A percentile compares a stretch with the other conserved stretches of the same genome.
These are phyloP conservation scores for Agelas oroides DNA, from an alignment of 37 sponge, comb jelly and placozoan genomes.

Conservation along the genomic window DNA sequence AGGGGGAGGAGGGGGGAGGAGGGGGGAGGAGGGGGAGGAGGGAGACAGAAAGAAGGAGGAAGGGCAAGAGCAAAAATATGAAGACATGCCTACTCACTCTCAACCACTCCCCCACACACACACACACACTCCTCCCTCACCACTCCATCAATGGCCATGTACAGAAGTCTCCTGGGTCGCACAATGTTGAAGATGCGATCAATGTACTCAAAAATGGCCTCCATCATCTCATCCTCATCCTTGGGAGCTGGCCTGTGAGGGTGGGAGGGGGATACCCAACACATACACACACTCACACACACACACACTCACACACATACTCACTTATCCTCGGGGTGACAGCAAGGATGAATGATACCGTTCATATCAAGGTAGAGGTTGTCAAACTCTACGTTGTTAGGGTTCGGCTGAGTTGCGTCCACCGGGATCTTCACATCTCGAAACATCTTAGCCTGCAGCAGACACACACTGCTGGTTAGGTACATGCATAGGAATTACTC, in stretches of 20 bases:
- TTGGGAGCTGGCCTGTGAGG: constrained; percentile 94
- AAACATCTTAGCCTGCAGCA: constrained; percentile 61
- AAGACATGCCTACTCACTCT: too few species aligned
- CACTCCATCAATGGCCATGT: constrained; percentile 99
- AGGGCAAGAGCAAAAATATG: too few species aligned
- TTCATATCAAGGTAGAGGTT: constrained; percentile 99
- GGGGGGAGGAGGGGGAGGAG: too few species aligned
- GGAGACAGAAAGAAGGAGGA: too few species aligned
- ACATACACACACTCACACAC: background rate
- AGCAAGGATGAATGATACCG: constrained; percentile 99
- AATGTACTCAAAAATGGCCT: constrained; percentile 98
- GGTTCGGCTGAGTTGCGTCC: constrained; percentile 93
- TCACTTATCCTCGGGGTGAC: constrained; percentile 99
- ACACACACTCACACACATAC: constrained; percentile 1
- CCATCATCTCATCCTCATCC: constrained; percentile 98
- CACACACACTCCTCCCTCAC: constrained; percentile 31
- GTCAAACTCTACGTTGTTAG: constrained; percentile 98
- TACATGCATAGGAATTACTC: too few species aligned
- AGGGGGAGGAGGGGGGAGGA: too few species aligned
- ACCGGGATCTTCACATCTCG: constrained; percentile 79
- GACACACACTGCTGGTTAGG: background rate
- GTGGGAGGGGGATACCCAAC: background rate
- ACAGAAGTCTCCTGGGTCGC: constrained; percentile 91
- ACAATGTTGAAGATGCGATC: constrained; percentile 98
- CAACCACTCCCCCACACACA: too few species aligned